These are phyloP conservation scores for Chelonia mydas DNA, from an alignment of 2,797 vertebrate species.

Conservation along the genomic window DNA sequence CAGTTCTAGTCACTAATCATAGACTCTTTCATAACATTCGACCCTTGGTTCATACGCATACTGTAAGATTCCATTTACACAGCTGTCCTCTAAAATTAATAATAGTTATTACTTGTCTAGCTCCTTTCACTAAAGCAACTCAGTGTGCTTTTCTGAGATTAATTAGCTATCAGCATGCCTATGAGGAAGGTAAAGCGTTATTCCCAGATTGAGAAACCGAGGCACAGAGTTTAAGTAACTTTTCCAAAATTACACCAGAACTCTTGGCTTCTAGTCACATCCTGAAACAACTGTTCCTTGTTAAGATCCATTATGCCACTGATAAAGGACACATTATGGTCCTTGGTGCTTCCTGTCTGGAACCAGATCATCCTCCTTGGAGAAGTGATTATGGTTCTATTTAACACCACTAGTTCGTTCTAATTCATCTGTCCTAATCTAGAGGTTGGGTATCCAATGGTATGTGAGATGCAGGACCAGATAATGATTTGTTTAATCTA, in stretches of 20 bases:
- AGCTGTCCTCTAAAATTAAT: background rate
- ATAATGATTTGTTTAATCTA: background rate
- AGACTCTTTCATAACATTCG: background rate
- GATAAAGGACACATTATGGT: background rate
- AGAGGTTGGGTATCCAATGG: background rate
- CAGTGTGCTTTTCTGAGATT: background rate
- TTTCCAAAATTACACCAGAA: background rate
- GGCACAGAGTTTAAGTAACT: background rate
- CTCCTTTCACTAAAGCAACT: background rate
- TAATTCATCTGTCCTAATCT: background rate
- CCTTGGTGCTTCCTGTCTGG: background rate
- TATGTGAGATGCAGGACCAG: background rate
- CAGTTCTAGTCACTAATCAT: background rate
- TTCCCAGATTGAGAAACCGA: background rate
- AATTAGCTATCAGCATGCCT: background rate
- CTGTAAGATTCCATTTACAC: background rate
- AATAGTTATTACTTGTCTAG: background rate
- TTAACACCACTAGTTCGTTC: background rate
- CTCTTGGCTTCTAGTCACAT: background rate
- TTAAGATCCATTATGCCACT: background rate
- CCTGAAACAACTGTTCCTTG: background rate
- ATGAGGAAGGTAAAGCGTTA: background rate
- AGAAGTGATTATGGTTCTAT: background rate
- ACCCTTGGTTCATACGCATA: constrained; percentile 5
- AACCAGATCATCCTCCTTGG: background rate